Percentiles rank a stretch among this genome's conserved stretches.
Evolutionary conservation across 2,797 vertebrate genomes (phyloP).

Genomic region (Microtus obscurus): DNA sequence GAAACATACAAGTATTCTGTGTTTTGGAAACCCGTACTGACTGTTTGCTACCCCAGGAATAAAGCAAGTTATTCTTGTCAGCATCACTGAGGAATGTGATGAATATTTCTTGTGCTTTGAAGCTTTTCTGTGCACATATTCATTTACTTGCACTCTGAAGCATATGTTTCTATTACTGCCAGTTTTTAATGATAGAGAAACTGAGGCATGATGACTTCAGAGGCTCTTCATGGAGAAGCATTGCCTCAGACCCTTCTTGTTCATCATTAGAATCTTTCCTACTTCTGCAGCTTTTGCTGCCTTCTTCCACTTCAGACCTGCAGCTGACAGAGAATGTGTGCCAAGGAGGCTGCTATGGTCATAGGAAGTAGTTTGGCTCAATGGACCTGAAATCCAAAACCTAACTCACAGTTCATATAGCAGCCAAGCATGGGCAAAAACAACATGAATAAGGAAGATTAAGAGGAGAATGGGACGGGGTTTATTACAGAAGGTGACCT

Average conservation of each 20-base stretch:
- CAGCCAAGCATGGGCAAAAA: background rate
- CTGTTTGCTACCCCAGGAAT: background rate
- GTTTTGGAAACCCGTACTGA: background rate
- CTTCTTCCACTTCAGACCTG: background rate
- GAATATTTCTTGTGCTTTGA: background rate
- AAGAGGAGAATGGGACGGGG: background rate
- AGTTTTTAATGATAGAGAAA: constrained; percentile 31
- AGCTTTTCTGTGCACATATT: background rate
- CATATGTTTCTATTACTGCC: background rate
- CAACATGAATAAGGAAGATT: background rate
- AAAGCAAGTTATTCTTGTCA: constrained; percentile 13
- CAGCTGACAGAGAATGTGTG: background rate
- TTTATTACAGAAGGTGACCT: background rate
- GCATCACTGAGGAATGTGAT: background rate
- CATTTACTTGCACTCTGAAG: background rate
- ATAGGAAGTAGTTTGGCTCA: background rate
- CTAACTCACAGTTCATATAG: background rate
- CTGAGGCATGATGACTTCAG: background rate
- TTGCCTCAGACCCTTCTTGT: background rate
- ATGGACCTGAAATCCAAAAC: background rate
- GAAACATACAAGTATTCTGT: background rate
- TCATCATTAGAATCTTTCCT: background rate
- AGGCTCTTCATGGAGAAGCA: background rate
- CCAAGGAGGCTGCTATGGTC: background rate
- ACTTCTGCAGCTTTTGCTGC: background rate